Evolutionary conservation across 2,888 invertebrate species (phyloP), one percentile per base, ranked within the genome.

Genomic region (Schizotus pectinicornis): DNA sequence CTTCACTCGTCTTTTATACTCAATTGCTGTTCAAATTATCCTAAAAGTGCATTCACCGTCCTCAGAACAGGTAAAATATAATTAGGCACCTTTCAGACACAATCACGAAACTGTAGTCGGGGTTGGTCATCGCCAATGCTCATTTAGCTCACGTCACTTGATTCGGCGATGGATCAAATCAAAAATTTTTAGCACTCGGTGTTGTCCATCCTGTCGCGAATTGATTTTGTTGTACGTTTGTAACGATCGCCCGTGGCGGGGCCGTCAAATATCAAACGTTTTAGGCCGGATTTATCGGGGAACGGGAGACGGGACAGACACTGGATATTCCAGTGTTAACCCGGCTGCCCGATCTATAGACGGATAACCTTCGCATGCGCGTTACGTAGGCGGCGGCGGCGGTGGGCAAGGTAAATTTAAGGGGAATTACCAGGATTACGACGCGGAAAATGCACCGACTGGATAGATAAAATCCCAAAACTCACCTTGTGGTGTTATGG

Each of bases 401-500:
- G 36, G 42, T 45, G 45, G 46, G 35, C 12, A 46, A 41, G 42
- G 47, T 22, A 12, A 35, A 22, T 33, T 9, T 30, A 50, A 30
- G 12, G 43, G 43, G 22, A 22, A 22, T 22, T 22, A 22, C 22
- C 22, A 22, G 22, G 22, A 22, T 22, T 22, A 22, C 22, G 22
- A 22, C 22, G 22, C 22, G 22, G 22, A 22, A 22, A 22, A 22
- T 22, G 22, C 22, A 5, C 2, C 22, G 22, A 5, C 22, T 22
- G 22, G 22, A 22, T 22, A 22, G 2, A 22, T 22, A 22, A 2
- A 22, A 22, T 22, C 5, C 22, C 5, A 3, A 8, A 47, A 83
- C 86, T 86, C 76, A 87, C 87, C 83, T 84, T 69, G 85, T 86
- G 77, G 87, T 87, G 63, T 88, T 88, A 71, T 90, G 85, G 80